phyloP scores from a whole-genome alignment of 35 echinoderm and acorn worm genomes.

The Diadema setosum region DNA sequence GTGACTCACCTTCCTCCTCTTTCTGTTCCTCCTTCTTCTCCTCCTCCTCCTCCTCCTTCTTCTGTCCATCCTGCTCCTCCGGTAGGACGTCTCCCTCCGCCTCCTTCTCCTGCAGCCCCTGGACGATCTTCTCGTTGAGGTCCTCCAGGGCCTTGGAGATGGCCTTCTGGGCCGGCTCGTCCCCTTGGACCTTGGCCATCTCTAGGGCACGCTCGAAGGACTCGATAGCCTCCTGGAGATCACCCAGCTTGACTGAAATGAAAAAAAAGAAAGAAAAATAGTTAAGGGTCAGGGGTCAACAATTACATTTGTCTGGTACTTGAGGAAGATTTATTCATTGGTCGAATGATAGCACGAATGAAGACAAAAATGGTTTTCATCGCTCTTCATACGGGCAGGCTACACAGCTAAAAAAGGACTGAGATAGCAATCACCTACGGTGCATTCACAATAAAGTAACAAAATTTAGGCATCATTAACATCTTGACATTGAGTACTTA shows the following conservation, averaged over 20 bases:
- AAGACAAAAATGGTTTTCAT: too few species aligned
- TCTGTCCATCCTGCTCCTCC: conserved; percentile 37
- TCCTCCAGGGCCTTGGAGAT: conserved; percentile 96
- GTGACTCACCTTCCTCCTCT: background rate
- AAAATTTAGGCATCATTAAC: too few species aligned
- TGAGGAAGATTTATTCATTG: too few species aligned
- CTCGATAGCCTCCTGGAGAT: conserved; percentile 96
- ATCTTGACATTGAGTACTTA: too few species aligned
- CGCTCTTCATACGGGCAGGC: too few species aligned
- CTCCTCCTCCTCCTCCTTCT: conserved; percentile 14
- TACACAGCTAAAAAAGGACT: too few species aligned
- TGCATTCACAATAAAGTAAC: too few species aligned
- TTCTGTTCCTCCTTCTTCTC: conserved; percentile 38
- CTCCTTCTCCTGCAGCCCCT: conserved; percentile 77
- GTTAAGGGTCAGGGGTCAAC: too few species aligned
- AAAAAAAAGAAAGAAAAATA: conserved; percentile 9
- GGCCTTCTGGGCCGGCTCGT: conserved; percentile 85
- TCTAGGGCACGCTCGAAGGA: conserved; percentile 91
- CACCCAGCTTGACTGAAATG: conserved; percentile 87
- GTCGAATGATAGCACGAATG: too few species aligned
- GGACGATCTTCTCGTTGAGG: conserved; percentile 95
- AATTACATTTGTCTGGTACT: too few species aligned
- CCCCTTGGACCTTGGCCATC: conserved; percentile 93
- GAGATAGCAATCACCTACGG: too few species aligned
- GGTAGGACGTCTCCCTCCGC: conserved; percentile 38